These are phyloP conservation scores for Urechis unicinctus DNA, from an alignment of 2,888 invertebrate species.

Conservation along the genomic window DNA sequence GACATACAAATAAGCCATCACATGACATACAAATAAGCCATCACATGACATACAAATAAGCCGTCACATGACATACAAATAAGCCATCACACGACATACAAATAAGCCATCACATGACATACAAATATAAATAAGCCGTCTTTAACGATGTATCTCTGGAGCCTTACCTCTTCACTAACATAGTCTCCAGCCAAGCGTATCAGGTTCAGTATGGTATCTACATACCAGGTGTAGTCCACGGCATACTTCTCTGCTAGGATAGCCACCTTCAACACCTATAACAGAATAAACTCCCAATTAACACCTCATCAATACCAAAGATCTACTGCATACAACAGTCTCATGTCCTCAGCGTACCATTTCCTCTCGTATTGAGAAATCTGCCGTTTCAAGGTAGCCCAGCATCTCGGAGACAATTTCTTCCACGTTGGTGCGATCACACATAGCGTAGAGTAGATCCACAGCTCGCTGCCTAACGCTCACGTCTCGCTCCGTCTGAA, in stretches of 20 bases:
- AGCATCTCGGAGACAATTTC: slow-evolving; percentile 99
- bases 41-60: too few relatives aligned
- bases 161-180: slow-evolving; percentile 94
- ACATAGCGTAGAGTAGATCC: slow-evolving; percentile 98
- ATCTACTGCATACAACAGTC: not conserved
- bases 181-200: slow-evolving; percentile 99
- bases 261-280: slow-evolving; percentile 85
- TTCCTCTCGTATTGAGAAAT: slow-evolving; percentile 98
- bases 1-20: too few relatives aligned
- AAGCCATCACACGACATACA: too few relatives aligned
- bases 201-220: slow-evolving; percentile 94
- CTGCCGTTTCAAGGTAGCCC: slow-evolving; percentile 96
- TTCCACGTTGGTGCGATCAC: slow-evolving; percentile 97
- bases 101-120: too few relatives aligned
- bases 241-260: slow-evolving; percentile 99
- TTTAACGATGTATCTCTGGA: too few relatives aligned
- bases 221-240: slow-evolving; percentile 96
- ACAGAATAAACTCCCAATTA: not conserved
- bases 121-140: too few relatives aligned
- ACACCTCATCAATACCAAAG: not conserved
- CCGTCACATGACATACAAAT: too few relatives aligned
- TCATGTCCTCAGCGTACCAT: slow-evolving; percentile 65
- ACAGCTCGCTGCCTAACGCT: slow-evolving; percentile 97
- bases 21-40: too few relatives aligned
- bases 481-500: slow-evolving; percentile 90